Evolutionary conservation across 2,113 vertebrate species (phyloP), one percentile per base, ranked within the genome.

Genomic region (Anarrhichthys ocellatus): DNA sequence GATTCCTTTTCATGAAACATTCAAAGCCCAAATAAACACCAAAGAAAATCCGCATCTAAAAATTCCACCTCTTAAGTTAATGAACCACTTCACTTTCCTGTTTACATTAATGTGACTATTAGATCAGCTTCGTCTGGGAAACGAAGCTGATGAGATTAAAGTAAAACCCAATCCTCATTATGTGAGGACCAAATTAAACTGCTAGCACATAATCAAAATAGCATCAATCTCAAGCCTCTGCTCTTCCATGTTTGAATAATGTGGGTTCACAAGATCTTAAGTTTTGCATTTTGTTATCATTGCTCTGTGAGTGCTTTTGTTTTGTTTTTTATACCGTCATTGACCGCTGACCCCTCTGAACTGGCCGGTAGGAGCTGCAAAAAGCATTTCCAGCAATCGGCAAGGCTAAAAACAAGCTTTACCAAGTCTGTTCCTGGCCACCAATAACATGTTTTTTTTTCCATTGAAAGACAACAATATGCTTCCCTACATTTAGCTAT

Each of bases 11-110:
- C 18, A 32, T 3, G 34, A 40, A 18, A 32, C 38, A 48, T 13
- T 24, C 27, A 44, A n/a, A 7, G 29, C 36, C 20, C 1, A 63
- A 68, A 0, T 22, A 72, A 71, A 32, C 29, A 64, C 32, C 50
- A 72, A 69, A 44, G 42, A 46, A 73, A 50, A 38, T 65, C 34
- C 63, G 73, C 63, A 13, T 65, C 83, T 78, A 10, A 74, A 73
- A 74, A 73, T 59, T 38, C 61, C 27, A 36, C 48, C 72, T 74
- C 61, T 77, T 73, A 66, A 70, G 14, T 70, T 44, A 40, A 74
- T 74, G 34, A 89, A 63, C n/a, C 54, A 38, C 50, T 79, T 71
- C n/a, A 48, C 65, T 74, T 90, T 89, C 83, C 81, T 87, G 74
- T 90, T 91, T 76, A 87, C 67, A 42, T 76, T 70, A 17, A 50